Evolutionary conservation across 1,140 invertebrate species (phyloP).

Genomic region (Whitmania pigra): DNA sequence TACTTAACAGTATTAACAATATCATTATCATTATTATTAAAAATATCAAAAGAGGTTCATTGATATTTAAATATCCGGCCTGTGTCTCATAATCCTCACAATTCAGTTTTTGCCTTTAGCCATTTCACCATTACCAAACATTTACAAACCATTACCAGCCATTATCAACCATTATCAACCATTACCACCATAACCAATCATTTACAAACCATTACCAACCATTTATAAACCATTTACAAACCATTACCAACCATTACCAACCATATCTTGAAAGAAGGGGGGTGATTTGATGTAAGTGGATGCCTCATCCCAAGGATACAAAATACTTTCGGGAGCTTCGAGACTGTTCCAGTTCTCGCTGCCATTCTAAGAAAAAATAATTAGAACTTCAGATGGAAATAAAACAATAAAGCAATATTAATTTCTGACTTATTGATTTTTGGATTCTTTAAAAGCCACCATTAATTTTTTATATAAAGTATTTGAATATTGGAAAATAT

Average conservation of each 20-base stretch:
- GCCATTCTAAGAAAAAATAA: constrained; percentile 52
- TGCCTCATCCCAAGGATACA: constrained; percentile 79
- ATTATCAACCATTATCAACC: not conserved
- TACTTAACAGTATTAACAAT: not conserved
- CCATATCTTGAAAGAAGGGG: constrained; percentile 86
- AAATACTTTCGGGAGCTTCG: constrained; percentile 59
- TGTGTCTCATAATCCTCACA: too few species aligned
- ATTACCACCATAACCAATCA: constrained; percentile 52
- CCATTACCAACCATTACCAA: not conserved
- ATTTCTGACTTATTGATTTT: too few species aligned
- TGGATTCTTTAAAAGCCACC: too few species aligned
- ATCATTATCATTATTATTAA: too few species aligned
- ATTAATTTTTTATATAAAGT: too few species aligned
- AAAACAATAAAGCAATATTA: not conserved
- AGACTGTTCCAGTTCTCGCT: constrained; percentile 73
- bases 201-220: too few species aligned
- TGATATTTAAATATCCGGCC: too few species aligned
- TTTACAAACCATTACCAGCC: too few species aligned
- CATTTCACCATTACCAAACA: constrained; percentile 42
- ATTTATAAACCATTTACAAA: not conserved
- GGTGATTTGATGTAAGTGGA: constrained; percentile 94
- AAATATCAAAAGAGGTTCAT: too few species aligned
- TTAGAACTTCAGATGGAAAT: not conserved
- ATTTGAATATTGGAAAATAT: too few species aligned
- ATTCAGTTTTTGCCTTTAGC: too few species aligned